phyloP scores from a whole-genome alignment of 2,797 vertebrate species.

The Anolis apletophallus region DNA sequence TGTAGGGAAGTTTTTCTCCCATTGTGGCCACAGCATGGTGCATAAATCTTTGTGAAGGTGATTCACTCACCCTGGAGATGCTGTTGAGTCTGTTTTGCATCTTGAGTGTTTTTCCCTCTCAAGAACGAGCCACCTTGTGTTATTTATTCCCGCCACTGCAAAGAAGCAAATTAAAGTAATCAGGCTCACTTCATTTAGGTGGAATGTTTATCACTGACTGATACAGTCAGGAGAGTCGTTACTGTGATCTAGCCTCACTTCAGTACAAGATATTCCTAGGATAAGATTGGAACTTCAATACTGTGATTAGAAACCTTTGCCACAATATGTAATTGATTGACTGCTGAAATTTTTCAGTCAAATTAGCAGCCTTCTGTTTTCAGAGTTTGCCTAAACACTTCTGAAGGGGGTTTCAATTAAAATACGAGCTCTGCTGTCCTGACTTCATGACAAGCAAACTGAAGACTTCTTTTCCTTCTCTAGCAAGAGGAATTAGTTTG shows the following conservation, averaged over 20 bases:
- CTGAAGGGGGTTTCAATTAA: slow-evolving; percentile 60
- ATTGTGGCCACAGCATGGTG: not conserved
- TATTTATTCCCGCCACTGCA: slow-evolving; percentile 35
- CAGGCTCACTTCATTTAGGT: slow-evolving; percentile 59
- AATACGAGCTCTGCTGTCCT: slow-evolving; percentile 29
- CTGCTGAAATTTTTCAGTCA: slow-evolving; percentile 25
- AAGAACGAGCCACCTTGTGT: slow-evolving; percentile 42
- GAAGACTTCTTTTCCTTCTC: slow-evolving; percentile 39
- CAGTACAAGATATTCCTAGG: slow-evolving; percentile 58
- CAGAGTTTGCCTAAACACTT: slow-evolving; percentile 48
- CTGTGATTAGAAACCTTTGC: slow-evolving; percentile 64
- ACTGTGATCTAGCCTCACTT: slow-evolving; percentile 51
- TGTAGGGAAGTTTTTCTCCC: not conserved
- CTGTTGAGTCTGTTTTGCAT: not conserved
- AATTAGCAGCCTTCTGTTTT: slow-evolving; percentile 55
- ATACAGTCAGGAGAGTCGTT: slow-evolving; percentile 54
- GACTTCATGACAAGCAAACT: slow-evolving; percentile 37
- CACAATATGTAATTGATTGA: slow-evolving; percentile 60
- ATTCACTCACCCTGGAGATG: not conserved
- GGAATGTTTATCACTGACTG: slow-evolving; percentile 53
- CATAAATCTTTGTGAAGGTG: not conserved
- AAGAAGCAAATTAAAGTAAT: slow-evolving; percentile 50
- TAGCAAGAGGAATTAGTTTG: slow-evolving; percentile 55
- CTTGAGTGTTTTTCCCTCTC: not conserved
- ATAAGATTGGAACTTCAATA: slow-evolving; percentile 56